A percentile compares a stretch with the other conserved stretches of the same genome.
Conservation (phyloP, 1,140 invertebrate genomes). For the Tetranychus cinnabarinus region DNA sequence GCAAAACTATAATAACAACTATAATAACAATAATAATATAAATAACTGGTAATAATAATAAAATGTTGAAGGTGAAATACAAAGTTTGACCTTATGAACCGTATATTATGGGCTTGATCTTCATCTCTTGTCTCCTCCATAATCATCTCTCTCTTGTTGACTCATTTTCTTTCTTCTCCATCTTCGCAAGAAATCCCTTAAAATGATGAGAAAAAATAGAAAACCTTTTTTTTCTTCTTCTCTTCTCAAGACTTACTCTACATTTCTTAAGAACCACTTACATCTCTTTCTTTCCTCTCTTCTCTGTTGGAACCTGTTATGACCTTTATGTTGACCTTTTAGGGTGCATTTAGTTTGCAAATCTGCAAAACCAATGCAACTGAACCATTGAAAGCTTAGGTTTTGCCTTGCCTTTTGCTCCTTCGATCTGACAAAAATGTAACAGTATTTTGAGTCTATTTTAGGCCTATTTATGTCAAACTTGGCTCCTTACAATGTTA, state of each 20-base stretch:
- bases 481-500: too few relatives aligned
- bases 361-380: background rate
- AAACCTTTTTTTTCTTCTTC: background rate
- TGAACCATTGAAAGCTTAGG: background rate
- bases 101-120: background rate
- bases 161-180: background rate
- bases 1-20: too few relatives aligned
- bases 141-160: background rate
- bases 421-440: background rate
- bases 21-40: too few relatives aligned
- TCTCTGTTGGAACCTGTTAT: background rate
- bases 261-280: background rate
- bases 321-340: background rate
- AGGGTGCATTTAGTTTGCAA: background rate
- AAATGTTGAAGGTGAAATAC: too few relatives aligned
- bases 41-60: too few relatives aligned
- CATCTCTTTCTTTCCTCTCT: background rate
- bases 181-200: background rate
- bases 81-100: too few relatives aligned
- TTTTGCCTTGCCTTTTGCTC: too few relatives aligned
- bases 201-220: background rate
- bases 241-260: background rate
- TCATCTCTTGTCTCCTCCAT: background rate
- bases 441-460: too few relatives aligned
- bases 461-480: too few relatives aligned